A percentile compares a stretch with the other conserved stretches of the same genome.
These are phyloP conservation scores for Rhinoraja longicauda DNA, from an alignment of 2,797 vertebrate genomes.

Conservation along the genomic window DNA sequence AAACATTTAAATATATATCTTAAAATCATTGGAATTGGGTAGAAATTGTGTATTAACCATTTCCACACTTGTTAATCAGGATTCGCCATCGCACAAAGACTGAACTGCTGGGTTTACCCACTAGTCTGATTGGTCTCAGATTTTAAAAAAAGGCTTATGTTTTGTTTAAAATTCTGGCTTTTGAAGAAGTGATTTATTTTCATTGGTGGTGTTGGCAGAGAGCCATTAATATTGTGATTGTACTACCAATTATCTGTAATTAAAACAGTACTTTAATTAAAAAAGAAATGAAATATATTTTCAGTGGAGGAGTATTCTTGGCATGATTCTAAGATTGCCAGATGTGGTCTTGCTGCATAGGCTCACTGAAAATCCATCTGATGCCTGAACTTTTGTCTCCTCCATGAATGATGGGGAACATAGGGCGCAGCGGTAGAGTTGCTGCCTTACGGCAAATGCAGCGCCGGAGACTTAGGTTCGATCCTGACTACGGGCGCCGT, in stretches of 20 bases:
- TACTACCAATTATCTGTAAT: conserved; percentile 10
- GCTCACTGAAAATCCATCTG: not conserved
- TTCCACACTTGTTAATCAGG: not conserved
- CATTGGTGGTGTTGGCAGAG: not conserved
- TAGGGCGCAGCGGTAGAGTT: no score
- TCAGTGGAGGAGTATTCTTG: not conserved
- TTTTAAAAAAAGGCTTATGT: not conserved
- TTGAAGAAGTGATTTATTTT: not conserved
- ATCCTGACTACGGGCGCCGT: no score
- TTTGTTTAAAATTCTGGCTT: not conserved
- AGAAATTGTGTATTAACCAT: not conserved
- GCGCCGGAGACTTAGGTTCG: no score
- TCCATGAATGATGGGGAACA: not conserved
- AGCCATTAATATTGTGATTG: conserved; percentile 1
- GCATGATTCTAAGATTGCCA: conserved; percentile 2
- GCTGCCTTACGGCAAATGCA: no score
- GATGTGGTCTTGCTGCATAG: not conserved
- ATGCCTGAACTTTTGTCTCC: not conserved
- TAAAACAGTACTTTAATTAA: conserved; percentile 31
- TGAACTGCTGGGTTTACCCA: not conserved
- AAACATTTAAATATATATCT: not conserved
- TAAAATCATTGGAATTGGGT: not conserved
- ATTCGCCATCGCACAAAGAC: not conserved
- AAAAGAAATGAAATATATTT: not conserved
- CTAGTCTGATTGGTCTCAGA: not conserved